Evolutionary conservation across 2,113 vertebrate genomes (phyloP), one percentile per base, ranked within the genome.

Genomic region (Desmodus rotundus): DNA sequence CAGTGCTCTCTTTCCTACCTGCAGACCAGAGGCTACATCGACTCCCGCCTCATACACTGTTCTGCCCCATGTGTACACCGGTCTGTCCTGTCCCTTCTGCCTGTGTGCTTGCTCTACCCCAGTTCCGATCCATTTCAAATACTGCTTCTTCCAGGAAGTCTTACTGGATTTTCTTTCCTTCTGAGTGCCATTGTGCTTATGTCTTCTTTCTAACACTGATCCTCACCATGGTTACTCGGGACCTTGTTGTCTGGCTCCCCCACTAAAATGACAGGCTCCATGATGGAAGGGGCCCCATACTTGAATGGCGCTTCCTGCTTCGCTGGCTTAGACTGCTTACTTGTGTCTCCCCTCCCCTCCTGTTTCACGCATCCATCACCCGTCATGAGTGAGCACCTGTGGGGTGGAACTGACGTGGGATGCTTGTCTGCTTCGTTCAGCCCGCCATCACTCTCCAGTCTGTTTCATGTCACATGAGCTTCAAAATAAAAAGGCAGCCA

Each of bases 21-120:
- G 28, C 22, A 14, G 45, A 3, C 20, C 58, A 2, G 43, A 33
- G 19, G 15, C 77, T 4, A 3, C 16, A 17, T 7, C 1, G 28
- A 0, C 7, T 7, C 31, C 33, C 13, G 63, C 31, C 0, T 0
- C 9, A 0, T 0, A 1, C 12, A 0, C 13, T 1, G 7, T 7
- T 7, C 38, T 58, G 36, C 19, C 7, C 31, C 11, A 5, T 31
- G 1, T 26, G 28, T 1, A 1, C 14, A 3, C 17, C 26, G 24
- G 38, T 5, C 24, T 16, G 0, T 17, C 13, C 61, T 65, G 28
- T 8, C 3, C 3, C 1, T 52, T 47, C 54, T 52, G 78, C 70
- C 56, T 76, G 13, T 54, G 16, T 16, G 43, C 16, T 5, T 24
- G 47, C 77, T 33, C 19, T 1, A 3, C 26, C 28, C 38, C 11